These are phyloP conservation scores for Paraplagusia blochii DNA, from an alignment of 2,113 vertebrate genomes.

Conservation along the genomic window DNA sequence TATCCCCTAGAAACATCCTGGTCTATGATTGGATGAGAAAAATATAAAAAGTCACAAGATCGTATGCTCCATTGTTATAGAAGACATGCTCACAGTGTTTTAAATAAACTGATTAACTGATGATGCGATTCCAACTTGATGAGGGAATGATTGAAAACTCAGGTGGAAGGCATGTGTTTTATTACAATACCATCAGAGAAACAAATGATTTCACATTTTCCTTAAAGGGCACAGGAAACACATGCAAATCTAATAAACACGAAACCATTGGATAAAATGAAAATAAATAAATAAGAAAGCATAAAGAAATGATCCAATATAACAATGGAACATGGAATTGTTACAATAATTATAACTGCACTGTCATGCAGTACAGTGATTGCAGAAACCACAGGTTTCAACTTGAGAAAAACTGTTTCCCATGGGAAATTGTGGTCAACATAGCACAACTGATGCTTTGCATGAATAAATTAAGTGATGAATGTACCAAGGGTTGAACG, in stretches of 20 bases:
- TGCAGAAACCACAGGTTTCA: conserved; percentile 4
- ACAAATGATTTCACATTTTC: conserved; percentile 16
- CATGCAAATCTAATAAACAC: conserved; percentile 28
- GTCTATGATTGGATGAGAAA: conserved; percentile 78
- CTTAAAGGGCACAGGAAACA: conserved; percentile 34
- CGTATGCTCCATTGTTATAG: neutral
- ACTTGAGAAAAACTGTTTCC: too few relatives aligned
- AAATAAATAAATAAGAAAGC: conserved; percentile 31
- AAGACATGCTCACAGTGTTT: conserved; percentile 13
- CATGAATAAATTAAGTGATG: too few relatives aligned
- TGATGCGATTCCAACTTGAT: conserved; percentile 49
- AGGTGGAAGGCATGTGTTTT: conserved; percentile 54
- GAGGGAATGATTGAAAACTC: conserved; percentile 40
- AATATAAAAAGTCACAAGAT: conserved; percentile 28
- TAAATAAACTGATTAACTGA: conserved; percentile 19
- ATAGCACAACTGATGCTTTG: neutral
- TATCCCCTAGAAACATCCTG: conserved; percentile 85
- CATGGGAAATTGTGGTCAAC: conserved; percentile 46
- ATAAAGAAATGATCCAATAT: conserved; percentile 16
- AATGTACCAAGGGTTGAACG: conserved; percentile 5
- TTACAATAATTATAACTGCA: too few relatives aligned
- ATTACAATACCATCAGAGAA: conserved; percentile 54
- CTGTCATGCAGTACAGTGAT: too few relatives aligned
- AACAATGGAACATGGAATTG: conserved; percentile 10
- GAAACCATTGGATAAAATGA: too few relatives aligned